Evolutionary conservation across 2,888 invertebrate genomes (phyloP).

Genomic region (Abrostola triplasia): DNA sequence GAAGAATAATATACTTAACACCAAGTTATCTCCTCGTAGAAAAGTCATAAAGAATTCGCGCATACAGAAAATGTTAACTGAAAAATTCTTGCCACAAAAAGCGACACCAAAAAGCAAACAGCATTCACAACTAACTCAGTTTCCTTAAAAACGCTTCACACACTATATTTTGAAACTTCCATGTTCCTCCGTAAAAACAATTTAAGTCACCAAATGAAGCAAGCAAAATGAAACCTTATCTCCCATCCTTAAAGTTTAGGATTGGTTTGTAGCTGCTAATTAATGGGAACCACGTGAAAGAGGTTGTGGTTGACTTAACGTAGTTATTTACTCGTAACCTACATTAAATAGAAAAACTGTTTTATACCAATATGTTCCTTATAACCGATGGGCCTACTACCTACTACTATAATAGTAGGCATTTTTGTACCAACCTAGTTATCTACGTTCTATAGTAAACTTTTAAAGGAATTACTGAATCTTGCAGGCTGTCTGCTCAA

Average conservation of each 20-base stretch:
- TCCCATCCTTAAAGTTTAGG: not conserved
- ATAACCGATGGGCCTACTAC: too few species aligned
- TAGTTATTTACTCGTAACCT: not conserved
- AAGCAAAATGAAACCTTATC: not conserved
- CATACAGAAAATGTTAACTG: conserved; percentile 1
- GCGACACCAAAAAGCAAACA: not conserved
- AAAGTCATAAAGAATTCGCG: not conserved
- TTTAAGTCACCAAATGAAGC: not conserved
- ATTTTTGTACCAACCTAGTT: too few species aligned
- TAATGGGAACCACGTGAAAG: not conserved
- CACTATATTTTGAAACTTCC: not conserved
- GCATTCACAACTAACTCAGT: conserved; percentile 1
- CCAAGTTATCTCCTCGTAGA: not conserved
- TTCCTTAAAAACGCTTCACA: conserved; percentile 2
- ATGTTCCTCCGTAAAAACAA: not conserved
- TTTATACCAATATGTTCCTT: too few species aligned
- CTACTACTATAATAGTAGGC: too few species aligned
- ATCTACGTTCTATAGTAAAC: too few species aligned
- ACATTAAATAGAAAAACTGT: not conserved
- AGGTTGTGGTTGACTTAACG: conserved; percentile 1
- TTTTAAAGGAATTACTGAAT: too few species aligned
- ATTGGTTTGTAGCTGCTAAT: not conserved
- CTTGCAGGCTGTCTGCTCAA: too few species aligned
- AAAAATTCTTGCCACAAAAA: conserved; percentile 1
- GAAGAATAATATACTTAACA: not conserved